Evolutionary conservation across 2,797 vertebrate species (phyloP), one percentile per base, ranked within the genome.

Genomic region (Chelon labrosus): DNA sequence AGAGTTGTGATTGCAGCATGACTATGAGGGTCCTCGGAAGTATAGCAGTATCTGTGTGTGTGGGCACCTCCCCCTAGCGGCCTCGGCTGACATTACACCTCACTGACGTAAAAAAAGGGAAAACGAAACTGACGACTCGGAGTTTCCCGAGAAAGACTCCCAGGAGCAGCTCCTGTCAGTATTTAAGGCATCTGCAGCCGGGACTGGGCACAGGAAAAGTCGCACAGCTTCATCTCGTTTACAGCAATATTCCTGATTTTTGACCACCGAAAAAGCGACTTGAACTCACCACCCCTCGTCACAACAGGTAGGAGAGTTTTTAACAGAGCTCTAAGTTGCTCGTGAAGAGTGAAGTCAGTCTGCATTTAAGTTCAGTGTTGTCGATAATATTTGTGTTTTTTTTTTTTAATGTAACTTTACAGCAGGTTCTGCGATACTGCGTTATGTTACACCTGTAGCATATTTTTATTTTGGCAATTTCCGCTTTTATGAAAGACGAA

Each of bases 101-200:
- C 2, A 0, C 7, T 86, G 87, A 92, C 89, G 90, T 88, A 65
- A 80, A 37, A 67, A 22, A 22, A 22, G 22, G 65, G 77, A 94
- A 95, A 95, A 89, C 93, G 94, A 95, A 95, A 95, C 86, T 61
- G 58, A 90, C 1, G 5, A 1, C 3, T 49, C 41, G 71, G 89
- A 68, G 78, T 91, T 94, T 94, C 90, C 89, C 27, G 22, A 62
- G 80, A 93, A 93, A 16, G 7, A 0, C 31, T 31, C 31, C 7
- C 7, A 20, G 10, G 7, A 44, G 17, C 42, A 44, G 3, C 41
- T 11, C 4, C 1, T 0, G 2, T 0, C 20, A 2, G 14, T 61
- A 70, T 75, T 47, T 70, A 73, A 72, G 12, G 9, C 10, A 4
- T 1, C 0, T 2, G 2, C 35, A 16, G 20, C 61, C 1, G 41